Conservation (phyloP, 2,113 vertebrate genomes). For the Myiopsitta monachus region DNA sequence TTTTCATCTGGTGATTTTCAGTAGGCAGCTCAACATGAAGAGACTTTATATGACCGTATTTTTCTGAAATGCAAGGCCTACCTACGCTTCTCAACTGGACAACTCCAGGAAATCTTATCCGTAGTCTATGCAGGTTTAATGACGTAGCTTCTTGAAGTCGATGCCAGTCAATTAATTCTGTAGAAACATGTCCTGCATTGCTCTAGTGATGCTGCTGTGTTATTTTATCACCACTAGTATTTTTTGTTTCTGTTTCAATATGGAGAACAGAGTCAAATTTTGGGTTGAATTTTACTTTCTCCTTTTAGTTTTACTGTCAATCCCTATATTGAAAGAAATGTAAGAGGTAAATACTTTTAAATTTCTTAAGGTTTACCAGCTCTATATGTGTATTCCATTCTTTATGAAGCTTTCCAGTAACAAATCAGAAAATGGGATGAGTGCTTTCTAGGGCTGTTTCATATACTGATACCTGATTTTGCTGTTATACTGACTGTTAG, state of each 20-base stretch:
- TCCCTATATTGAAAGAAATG: not conserved
- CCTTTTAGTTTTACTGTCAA: not conserved
- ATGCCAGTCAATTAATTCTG: not conserved
- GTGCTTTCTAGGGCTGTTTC: not conserved
- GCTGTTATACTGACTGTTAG: not conserved
- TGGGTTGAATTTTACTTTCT: not conserved
- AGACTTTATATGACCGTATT: not conserved
- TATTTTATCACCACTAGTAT: fast-evolving
- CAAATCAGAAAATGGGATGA: not conserved
- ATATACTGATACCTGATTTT: not conserved
- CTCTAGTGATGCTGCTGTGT: not conserved
- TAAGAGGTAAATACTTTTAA: not conserved
- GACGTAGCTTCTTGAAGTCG: not conserved
- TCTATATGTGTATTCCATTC: not conserved
- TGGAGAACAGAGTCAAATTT: not conserved
- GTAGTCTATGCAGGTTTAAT: not conserved
- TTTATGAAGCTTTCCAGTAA: not conserved
- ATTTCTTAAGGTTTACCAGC: not conserved
- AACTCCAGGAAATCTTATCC: not conserved
- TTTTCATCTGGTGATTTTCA: not conserved
- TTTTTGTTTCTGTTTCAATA: not conserved
- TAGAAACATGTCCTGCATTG: not conserved
- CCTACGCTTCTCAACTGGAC: not conserved
- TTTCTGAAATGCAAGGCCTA: not conserved
- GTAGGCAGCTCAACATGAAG: not conserved